phyloP scores from a whole-genome alignment of 2,888 invertebrate species.

The Tricholauxania praeusta region DNA sequence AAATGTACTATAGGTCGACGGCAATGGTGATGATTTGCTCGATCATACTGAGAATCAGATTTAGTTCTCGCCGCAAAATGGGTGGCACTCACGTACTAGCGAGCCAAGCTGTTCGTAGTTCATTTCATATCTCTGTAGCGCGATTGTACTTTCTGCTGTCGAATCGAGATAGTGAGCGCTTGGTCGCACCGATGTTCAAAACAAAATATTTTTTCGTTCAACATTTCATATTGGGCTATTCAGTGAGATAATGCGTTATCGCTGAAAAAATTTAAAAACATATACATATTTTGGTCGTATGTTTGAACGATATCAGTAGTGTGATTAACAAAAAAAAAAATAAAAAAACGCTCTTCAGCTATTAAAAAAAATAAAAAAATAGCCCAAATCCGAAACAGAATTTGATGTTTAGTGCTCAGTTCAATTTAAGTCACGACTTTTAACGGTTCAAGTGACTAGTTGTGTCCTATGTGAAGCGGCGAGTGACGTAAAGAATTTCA shows the following conservation, averaged over 20 bases:
- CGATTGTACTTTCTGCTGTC: neutral
- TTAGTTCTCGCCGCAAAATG: too few relatives aligned
- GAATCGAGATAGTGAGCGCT: slow-evolving; percentile 26
- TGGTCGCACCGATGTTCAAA: slow-evolving; percentile 1
- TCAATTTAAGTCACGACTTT: neutral
- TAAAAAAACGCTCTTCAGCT: neutral
- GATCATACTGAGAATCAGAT: too few relatives aligned
- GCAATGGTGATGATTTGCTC: too few relatives aligned
- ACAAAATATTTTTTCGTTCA: neutral
- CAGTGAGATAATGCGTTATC: slow-evolving; percentile 4
- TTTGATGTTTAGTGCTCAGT: neutral
- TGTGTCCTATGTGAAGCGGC: neutral
- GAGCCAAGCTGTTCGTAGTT: too few relatives aligned
- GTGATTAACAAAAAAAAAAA: neutral
- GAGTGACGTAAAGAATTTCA: too few relatives aligned
- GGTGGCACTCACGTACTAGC: too few relatives aligned
- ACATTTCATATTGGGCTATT: slow-evolving; percentile 1
- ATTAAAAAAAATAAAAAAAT: too few relatives aligned
- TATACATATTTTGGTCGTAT: neutral
- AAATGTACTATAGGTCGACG: too few relatives aligned
- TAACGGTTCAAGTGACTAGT: slow-evolving; percentile 4
- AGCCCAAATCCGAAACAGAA: neutral
- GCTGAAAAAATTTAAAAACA: neutral
- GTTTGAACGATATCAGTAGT: slow-evolving; percentile 19
- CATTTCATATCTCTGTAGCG: slow-evolving; percentile 9